Conservation (phyloP, 2,797 vertebrate species). For the Pangasius krempfi region DNA sequence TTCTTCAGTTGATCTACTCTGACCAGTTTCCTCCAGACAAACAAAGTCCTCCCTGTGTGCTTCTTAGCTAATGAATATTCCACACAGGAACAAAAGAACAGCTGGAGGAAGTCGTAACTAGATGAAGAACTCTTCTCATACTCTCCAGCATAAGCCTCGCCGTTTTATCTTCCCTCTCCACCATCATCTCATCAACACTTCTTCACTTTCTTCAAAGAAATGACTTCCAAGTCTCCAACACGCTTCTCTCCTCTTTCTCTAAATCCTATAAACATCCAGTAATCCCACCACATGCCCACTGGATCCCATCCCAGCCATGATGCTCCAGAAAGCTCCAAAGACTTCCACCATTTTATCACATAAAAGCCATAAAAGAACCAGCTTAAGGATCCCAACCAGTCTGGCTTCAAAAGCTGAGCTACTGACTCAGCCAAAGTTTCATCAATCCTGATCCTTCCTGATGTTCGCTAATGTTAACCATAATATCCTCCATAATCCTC, state of each 20-base stretch:
- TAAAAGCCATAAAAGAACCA: neutral
- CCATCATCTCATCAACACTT: neutral
- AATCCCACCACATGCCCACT: neutral
- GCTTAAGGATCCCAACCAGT: neutral
- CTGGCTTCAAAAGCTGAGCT: neutral
- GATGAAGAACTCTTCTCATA: neutral
- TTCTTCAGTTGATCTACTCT: neutral
- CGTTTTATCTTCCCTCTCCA: neutral
- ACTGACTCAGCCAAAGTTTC: neutral
- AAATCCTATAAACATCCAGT: neutral
- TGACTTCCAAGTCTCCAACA: neutral
- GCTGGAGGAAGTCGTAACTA: neutral
- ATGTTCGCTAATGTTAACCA: neutral
- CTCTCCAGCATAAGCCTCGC: neutral
- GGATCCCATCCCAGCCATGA: neutral
- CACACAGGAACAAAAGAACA: neutral
- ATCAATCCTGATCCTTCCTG: neutral
- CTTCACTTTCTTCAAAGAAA: neutral
- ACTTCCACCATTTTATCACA: neutral
- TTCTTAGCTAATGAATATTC: neutral
- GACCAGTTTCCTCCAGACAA: neutral
- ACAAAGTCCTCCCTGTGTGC: neutral
- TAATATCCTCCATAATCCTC: neutral
- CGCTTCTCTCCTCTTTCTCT: neutral
- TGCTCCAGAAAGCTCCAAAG: neutral